These are phyloP conservation scores for Drosophila anomelani DNA, from an alignment of 2,888 invertebrate genomes.

Conservation along the genomic window DNA sequence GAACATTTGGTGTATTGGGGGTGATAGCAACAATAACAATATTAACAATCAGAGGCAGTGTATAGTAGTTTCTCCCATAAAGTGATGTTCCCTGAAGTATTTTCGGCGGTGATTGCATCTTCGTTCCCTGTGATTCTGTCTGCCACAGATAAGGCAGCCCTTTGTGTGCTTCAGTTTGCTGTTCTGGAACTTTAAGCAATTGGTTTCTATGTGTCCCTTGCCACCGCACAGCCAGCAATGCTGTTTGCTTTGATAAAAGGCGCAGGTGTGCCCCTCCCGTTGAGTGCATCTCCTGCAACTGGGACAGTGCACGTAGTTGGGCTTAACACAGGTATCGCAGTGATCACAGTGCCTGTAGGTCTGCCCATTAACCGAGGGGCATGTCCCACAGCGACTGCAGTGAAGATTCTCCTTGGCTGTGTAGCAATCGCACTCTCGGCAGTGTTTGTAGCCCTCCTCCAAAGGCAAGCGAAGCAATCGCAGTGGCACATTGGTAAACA, in stretches of 20 bases:
- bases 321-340: slow-evolving; percentile 92
- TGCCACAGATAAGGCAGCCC: slow-evolving; percentile 57
- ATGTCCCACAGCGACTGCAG: slow-evolving; percentile 89
- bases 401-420: slow-evolving; percentile 89
- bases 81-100: slow-evolving; percentile 58
- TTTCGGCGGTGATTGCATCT: slow-evolving; percentile 46
- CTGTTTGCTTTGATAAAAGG: slow-evolving; percentile 82
- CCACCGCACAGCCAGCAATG: slow-evolving; percentile 82
- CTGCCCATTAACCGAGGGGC: slow-evolving; percentile 91
- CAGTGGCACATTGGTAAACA: slow-evolving; percentile 92
- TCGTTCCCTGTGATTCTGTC: slow-evolving; percentile 49
- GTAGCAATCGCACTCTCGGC: slow-evolving; percentile 90
- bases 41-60: slow-evolving; percentile 8
- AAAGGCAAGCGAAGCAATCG: slow-evolving; percentile 77
- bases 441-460: slow-evolving; percentile 89
- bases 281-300: slow-evolving; percentile 89
- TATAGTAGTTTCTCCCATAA: slow-evolving; percentile 53
- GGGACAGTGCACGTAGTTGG: slow-evolving; percentile 92
- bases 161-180: background rate
- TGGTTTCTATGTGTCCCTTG: slow-evolving; percentile 82
- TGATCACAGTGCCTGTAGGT: slow-evolving; percentile 88
- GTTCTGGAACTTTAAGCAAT: slow-evolving; percentile 64
- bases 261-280: slow-evolving; percentile 86
- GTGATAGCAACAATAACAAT: background rate
- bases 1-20: background rate